Evolutionary conservation across 1,140 invertebrate genomes (phyloP), one percentile per base, ranked within the genome.

Genomic region (Microplitis mediator): DNA sequence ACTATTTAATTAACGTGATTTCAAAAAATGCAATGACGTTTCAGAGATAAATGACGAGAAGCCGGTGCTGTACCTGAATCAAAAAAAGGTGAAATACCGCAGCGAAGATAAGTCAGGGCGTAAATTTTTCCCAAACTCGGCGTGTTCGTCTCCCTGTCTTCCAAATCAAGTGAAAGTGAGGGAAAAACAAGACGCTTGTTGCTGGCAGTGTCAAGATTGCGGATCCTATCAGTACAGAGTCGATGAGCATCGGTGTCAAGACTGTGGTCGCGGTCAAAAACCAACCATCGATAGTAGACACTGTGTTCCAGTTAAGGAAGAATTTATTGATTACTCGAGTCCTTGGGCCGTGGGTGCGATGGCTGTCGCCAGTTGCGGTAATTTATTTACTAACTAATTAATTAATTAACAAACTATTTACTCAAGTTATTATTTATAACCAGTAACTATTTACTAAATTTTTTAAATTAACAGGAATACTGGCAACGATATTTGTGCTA

Each of bases 161-260:
- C 72, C 79, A 1, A 77, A 85, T 66, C 83, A 88, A 71, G 82
- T 89, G 0, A 88, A 89, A 83, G 82, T 89, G 0, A 80, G 83
- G 16, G 85, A 84, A 74, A 87, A 82, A 23, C 75, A 78, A 8
- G 90, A 91, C 74, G 84, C 86, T 1, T 90, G 90, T 76, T 92
- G 91, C 71, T 89, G 91, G 86, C 79, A 85, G 2, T 93, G 92
- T 74, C 88, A 88, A 31, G 84, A 88, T 66, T 94, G 93, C 78
- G 88, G 91, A 4, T 76, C 81, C 0, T 91, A 89, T 75, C 89
- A 93, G 79, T 90, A 89, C 75, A 86, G 91, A 14, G 76, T 85
- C 13, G 89, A 91, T 75, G 90, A 91, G 45, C 90, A 88, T 62
- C 88, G 89, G 3, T 94, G 92, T 78, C 85, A 88, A 9, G 88